A percentile compares a stretch with the other conserved stretches of the same genome.
phyloP scores from a whole-genome alignment of 2,113 vertebrate genomes.

The Gyps fulvus region DNA sequence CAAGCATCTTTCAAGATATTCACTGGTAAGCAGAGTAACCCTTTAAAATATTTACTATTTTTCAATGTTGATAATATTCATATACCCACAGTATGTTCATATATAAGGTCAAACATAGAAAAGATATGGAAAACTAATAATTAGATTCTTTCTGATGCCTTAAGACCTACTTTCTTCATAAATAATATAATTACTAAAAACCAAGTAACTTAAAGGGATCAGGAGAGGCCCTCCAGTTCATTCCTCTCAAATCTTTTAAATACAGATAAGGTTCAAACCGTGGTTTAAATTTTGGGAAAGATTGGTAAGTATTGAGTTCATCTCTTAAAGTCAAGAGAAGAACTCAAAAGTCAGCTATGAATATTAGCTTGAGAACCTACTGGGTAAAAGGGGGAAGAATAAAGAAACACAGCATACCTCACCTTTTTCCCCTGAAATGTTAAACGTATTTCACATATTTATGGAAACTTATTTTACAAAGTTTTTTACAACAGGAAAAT shows the following conservation, averaged over 20 bases:
- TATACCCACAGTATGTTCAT: background rate
- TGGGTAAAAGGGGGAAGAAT: background rate
- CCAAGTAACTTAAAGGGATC: background rate
- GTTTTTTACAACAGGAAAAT: background rate
- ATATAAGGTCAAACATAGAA: background rate
- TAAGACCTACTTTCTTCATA: background rate
- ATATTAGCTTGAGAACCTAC: background rate
- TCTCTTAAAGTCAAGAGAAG: background rate
- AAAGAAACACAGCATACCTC: background rate
- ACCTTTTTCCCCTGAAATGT: background rate
- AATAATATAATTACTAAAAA: background rate
- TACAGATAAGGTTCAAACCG: background rate
- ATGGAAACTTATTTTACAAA: background rate
- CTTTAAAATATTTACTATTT: background rate
- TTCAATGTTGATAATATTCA: background rate
- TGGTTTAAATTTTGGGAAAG: background rate
- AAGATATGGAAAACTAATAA: background rate
- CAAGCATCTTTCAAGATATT: background rate
- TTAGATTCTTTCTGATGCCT: background rate
- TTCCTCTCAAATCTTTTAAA: background rate
- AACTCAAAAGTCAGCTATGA: background rate
- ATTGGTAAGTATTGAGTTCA: rapidly evolving
- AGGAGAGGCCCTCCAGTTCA: background rate
- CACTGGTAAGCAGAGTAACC: background rate
- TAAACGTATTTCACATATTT: background rate